Conservation (phyloP, 1,140 invertebrate species). For the Ceratina calcarata region DNA sequence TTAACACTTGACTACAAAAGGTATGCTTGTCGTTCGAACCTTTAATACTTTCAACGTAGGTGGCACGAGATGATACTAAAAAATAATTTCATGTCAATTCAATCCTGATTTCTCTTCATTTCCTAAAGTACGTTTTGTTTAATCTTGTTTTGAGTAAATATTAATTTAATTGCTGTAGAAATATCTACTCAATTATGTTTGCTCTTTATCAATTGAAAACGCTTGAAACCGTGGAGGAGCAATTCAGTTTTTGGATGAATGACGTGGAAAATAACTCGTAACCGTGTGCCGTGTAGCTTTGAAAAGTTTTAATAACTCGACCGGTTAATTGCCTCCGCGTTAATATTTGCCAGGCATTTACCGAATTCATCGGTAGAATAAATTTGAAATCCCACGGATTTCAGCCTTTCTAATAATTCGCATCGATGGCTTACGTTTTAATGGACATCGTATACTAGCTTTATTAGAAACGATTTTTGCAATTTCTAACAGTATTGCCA, state of each 20-base stretch:
- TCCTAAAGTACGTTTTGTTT: no score
- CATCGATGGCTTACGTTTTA: background rate
- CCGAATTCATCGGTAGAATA: conserved; percentile 27
- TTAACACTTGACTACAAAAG: background rate
- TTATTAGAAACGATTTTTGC: background rate
- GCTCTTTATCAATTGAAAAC: background rate
- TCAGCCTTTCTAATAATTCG: conserved; percentile 23
- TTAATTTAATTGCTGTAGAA: background rate
- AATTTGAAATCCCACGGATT: conserved; percentile 19
- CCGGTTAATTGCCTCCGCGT: conserved; percentile 31
- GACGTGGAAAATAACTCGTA: background rate
- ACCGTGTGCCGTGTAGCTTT: background rate
- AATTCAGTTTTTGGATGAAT: background rate
- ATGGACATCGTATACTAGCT: background rate
- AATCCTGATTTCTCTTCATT: no score
- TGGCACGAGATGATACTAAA: no score
- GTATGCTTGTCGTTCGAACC: no score
- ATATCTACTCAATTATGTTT: background rate
- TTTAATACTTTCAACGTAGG: no score
- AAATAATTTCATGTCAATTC: no score
- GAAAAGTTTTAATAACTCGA: background rate
- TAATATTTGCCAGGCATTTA: conserved; percentile 32
- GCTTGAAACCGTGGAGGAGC: no score
- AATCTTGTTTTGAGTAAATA: no score
- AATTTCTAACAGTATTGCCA: no score